Conservation (phyloP, 2,113 vertebrate genomes). For the Tapirus terrestris region DNA sequence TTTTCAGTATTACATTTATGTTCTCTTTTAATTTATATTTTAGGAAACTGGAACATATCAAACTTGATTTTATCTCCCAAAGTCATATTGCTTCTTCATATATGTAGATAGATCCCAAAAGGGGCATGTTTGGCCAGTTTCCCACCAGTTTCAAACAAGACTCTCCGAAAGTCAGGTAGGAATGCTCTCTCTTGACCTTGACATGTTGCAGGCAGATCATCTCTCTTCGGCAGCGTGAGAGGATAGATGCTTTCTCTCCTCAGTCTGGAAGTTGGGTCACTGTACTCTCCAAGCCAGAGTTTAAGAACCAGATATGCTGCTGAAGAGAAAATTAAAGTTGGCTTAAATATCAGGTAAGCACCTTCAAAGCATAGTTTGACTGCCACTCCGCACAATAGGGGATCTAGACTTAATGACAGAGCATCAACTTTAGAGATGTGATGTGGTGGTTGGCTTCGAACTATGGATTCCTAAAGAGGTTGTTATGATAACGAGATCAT, state of each 20-base stretch:
- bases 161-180: neutral
- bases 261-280: neutral
- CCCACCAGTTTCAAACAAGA: neutral
- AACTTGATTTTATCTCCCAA: neutral
- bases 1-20: neutral
- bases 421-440: neutral
- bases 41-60: neutral
- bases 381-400: neutral
- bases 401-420: neutral
- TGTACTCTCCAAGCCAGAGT: neutral
- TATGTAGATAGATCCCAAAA: neutral
- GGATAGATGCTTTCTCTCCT: neutral
- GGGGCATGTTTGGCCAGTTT: neutral
- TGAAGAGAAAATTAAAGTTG: neutral
- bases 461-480: neutral
- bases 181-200: neutral
- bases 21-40: slow-evolving; percentile 1
- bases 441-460: neutral
- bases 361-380: neutral
- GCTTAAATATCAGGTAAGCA: neutral
- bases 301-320: neutral
- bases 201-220: neutral
- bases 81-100: neutral
- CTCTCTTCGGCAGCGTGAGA: neutral
- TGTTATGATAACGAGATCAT: neutral